A percentile compares a stretch with the other conserved stretches of the same genome.
These are phyloP conservation scores for Luehdorfia chinensis DNA, from an alignment of 1,140 invertebrate species.

Conservation along the genomic window DNA sequence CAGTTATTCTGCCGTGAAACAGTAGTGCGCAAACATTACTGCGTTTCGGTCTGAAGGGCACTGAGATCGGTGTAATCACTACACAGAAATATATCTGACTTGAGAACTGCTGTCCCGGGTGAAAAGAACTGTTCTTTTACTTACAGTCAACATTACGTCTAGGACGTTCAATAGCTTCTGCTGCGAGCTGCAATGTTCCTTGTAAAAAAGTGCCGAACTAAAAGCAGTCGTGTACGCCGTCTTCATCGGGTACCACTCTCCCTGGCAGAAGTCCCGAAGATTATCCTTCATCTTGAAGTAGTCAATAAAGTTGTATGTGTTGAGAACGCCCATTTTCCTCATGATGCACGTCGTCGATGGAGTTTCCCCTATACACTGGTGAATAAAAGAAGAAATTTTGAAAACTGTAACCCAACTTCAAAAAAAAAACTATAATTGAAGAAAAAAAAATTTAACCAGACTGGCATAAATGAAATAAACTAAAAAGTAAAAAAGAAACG, in stretches of 20 bases:
- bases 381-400: slow-evolving; percentile 19
- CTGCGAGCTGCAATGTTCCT: slow-evolving; percentile 47
- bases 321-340: slow-evolving; percentile 52
- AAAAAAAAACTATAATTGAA: slow-evolving; percentile 9
- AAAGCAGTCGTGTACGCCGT: slow-evolving; percentile 37
- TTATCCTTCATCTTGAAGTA: slow-evolving; percentile 60
- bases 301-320: slow-evolving; percentile 57
- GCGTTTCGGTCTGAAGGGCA: no score
- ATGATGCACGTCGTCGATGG: slow-evolving; percentile 44
- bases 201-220: slow-evolving; percentile 35
- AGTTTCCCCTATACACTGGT: slow-evolving; percentile 50
- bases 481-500: background rate
- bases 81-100: no score
- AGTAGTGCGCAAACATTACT: no score
- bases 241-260: slow-evolving; percentile 22
- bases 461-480: background rate
- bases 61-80: no score
- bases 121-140: no score
- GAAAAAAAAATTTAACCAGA: background rate
- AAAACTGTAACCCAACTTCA: no score
- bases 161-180: slow-evolving; percentile 57
- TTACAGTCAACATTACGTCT: slow-evolving; percentile 58
- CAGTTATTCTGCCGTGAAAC: no score
- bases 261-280: slow-evolving; percentile 33
- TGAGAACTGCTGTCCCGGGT: no score